These are phyloP conservation scores for Cenopis cana DNA, from an alignment of 2,888 invertebrate genomes.

Conservation along the genomic window DNA sequence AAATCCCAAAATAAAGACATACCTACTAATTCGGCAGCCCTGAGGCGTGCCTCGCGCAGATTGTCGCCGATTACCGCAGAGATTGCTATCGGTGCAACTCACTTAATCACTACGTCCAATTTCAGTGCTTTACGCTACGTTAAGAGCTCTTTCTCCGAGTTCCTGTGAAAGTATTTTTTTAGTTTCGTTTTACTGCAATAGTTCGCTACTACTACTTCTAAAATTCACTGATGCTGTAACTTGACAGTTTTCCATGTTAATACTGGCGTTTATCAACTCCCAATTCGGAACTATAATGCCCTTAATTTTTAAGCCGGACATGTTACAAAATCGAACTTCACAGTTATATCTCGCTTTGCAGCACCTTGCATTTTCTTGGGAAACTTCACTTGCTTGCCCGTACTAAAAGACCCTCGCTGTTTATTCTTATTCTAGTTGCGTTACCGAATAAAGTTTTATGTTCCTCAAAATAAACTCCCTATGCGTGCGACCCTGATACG, in stretches of 20 bases:
- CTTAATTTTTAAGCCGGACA: too few species aligned
- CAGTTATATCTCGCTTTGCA: too few species aligned
- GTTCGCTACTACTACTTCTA: too few species aligned
- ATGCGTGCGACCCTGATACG: conserved; percentile 51
- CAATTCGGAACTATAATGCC: too few species aligned
- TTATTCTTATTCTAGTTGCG: not conserved
- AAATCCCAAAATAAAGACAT: not conserved
- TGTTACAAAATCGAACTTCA: not conserved
- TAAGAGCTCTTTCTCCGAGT: not conserved
- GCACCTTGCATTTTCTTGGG: too few species aligned
- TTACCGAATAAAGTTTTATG: not conserved
- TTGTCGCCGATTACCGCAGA: conserved; percentile 65
- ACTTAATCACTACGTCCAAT: conserved; percentile 9
- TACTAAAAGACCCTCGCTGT: not conserved
- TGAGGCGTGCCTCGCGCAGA: conserved; percentile 63
- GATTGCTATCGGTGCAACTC: conserved; percentile 54
- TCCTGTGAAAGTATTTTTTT: not conserved
- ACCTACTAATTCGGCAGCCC: conserved; percentile 9
- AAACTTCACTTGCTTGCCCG: not conserved
- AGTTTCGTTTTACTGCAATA: not conserved
- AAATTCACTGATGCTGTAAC: too few species aligned
- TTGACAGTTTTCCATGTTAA: not conserved
- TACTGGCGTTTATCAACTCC: too few species aligned
- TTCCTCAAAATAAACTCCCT: not conserved
- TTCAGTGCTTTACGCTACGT: conserved; percentile 10